Percentiles rank a stretch among this genome's conserved stretches.
Evolutionary conservation across 2,797 vertebrate genomes (phyloP).

Genomic region (Arnoldichthys spilopterus): DNA sequence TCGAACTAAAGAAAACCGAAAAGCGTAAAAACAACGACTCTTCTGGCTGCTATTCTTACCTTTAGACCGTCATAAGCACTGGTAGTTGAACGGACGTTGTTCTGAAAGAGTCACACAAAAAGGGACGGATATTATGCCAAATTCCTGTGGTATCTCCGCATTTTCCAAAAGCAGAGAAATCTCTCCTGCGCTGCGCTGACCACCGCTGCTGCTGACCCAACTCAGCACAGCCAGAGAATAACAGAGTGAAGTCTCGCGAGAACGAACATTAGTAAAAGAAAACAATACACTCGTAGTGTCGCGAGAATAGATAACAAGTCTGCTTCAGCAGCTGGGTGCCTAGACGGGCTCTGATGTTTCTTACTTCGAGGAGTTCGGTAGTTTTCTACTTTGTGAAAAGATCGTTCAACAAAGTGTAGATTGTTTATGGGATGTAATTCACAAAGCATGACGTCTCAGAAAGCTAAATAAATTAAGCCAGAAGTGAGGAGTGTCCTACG

Average conservation of each 20-base stretch:
- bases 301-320: constrained; percentile 17
- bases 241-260: constrained; percentile 53
- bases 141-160: constrained; percentile 22
- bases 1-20: constrained; percentile 28
- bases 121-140: background rate
- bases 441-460: background rate
- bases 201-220: constrained; percentile 44
- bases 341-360: background rate
- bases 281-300: background rate
- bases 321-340: background rate
- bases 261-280: background rate
- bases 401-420: background rate
- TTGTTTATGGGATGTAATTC: background rate
- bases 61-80: constrained; percentile 26
- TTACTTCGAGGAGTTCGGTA: background rate
- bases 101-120: constrained; percentile 7
- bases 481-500: background rate
- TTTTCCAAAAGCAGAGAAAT: constrained; percentile 50
- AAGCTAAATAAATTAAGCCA: too few species aligned
- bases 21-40: constrained; percentile 27
- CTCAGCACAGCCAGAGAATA: constrained; percentile 16
- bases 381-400: background rate
- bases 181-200: constrained; percentile 39
- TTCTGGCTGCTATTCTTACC: constrained; percentile 6
- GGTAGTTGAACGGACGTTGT: background rate